A percentile compares a stretch with the other conserved stretches of the same genome.
phyloP scores from a whole-genome alignment of 2,797 vertebrate genomes.

The Muscicapa comitata region DNA sequence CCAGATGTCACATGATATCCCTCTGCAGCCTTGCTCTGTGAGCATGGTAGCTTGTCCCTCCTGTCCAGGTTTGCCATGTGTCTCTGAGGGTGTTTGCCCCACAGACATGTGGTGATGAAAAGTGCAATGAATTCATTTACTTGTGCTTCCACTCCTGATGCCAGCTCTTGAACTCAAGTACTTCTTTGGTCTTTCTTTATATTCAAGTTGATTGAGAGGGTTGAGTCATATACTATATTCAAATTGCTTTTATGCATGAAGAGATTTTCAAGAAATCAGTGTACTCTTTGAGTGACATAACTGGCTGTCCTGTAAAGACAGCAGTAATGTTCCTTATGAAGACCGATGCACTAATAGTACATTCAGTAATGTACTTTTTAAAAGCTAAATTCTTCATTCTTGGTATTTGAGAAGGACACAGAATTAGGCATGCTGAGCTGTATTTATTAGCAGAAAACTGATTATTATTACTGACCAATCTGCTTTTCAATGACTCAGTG shows the following conservation, averaged over 20 bases:
- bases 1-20: background rate
- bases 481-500: constrained; percentile 29
- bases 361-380: background rate
- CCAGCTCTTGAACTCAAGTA: background rate
- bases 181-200: background rate
- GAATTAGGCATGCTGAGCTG: constrained; percentile 25
- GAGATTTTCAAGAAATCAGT: constrained; percentile 35
- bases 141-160: background rate
- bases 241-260: constrained; percentile 32
- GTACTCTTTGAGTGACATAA: constrained; percentile 1
- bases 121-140: background rate
- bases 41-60: background rate
- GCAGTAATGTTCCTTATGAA: background rate
- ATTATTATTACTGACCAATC: constrained; percentile 56
- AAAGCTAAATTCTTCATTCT: constrained; percentile 26
- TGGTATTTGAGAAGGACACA: constrained; percentile 25
- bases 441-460: constrained; percentile 54
- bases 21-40: background rate
- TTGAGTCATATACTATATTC: background rate
- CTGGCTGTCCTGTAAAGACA: constrained; percentile 44
- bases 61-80: background rate
- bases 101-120: accelerated
- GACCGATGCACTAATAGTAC: background rate
- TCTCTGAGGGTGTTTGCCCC: background rate
- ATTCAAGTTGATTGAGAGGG: constrained; percentile 23